These are phyloP conservation scores for Polydrusus tereticollis DNA, from an alignment of 2,888 invertebrate species.

Conservation along the genomic window DNA sequence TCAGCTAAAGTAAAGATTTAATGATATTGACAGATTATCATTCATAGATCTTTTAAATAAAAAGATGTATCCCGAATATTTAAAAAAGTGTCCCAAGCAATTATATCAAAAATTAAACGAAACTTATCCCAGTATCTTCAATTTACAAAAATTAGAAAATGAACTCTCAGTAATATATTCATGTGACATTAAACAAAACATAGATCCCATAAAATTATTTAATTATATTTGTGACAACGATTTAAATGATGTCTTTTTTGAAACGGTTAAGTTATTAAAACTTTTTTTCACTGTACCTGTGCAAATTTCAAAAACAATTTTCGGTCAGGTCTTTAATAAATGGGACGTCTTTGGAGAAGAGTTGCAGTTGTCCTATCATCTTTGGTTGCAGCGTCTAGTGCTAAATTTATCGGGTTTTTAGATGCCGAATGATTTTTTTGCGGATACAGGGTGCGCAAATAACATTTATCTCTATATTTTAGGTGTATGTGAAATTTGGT, in stretches of 20 bases:
- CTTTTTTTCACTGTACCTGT: neutral
- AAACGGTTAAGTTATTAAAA: neutral
- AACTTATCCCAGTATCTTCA: neutral
- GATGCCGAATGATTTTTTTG: no score
- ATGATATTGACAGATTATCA: neutral
- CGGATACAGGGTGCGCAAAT: no score
- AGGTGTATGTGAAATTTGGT: no score
- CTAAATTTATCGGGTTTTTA: no score
- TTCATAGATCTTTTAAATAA: neutral
- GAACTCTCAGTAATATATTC: neutral
- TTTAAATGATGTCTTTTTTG: neutral
- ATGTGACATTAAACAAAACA: neutral
- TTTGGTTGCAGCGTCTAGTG: no score
- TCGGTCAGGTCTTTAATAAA: no score
- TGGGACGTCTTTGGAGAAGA: no score
- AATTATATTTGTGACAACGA: conserved; percentile 1
- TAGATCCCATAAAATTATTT: neutral
- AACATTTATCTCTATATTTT: no score
- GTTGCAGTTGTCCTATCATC: no score
- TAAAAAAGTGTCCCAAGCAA: neutral
- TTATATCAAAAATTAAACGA: neutral
- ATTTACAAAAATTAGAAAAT: neutral
- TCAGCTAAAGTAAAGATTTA: neutral
- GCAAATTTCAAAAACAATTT: no score
- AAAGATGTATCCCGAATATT: no score